Percentiles rank a stretch among this genome's conserved stretches.
Conservation (phyloP, 2,797 vertebrate species). For the Aulostomus chinensis region DNA sequence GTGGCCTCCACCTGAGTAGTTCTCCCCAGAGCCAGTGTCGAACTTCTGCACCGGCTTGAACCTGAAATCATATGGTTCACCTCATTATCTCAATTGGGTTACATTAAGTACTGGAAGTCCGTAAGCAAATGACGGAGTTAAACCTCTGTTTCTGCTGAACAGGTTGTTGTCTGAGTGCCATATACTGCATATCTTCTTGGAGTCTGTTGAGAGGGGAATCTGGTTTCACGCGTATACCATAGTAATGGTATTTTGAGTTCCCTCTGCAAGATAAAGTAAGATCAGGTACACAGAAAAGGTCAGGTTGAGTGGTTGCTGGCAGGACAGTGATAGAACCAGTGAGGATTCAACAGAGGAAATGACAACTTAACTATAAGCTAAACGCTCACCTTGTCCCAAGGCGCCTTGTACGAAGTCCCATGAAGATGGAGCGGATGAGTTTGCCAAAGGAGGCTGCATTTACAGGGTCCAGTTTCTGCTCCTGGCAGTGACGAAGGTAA, state of each 20-base stretch:
- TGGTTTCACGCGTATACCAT: conserved; percentile 95
- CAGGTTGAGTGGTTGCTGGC: no score
- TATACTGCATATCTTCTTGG: conserved; percentile 97
- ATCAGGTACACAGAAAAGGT: neutral
- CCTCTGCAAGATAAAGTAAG: conserved; percentile 79
- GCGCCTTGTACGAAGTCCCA: conserved; percentile 94
- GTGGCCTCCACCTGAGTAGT: conserved; percentile 78
- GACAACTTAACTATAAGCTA: no score
- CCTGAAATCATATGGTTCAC: conserved; percentile 66
- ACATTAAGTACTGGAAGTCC: no score
- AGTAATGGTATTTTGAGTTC: conserved; percentile 98
- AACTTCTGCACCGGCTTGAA: conserved; percentile 93
- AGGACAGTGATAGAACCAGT: no score
- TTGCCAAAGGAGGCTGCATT: conserved; percentile 98
- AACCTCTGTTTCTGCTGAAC: conserved; percentile 96
- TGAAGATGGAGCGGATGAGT: conserved; percentile 98
- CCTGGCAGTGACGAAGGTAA: conserved; percentile 97
- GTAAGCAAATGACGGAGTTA: no score
- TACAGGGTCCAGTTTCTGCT: conserved; percentile 97
- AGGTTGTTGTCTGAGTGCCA: conserved; percentile 97
- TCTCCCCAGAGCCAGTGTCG: conserved; percentile 85
- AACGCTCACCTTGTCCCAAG: conserved; percentile 90
- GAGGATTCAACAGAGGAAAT: no score
- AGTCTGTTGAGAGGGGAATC: conserved; percentile 94
- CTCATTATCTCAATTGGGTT: conserved; percentile 14